Evolutionary conservation across 2,113 vertebrate species (phyloP).

Genomic region (Larimichthys crocea): DNA sequence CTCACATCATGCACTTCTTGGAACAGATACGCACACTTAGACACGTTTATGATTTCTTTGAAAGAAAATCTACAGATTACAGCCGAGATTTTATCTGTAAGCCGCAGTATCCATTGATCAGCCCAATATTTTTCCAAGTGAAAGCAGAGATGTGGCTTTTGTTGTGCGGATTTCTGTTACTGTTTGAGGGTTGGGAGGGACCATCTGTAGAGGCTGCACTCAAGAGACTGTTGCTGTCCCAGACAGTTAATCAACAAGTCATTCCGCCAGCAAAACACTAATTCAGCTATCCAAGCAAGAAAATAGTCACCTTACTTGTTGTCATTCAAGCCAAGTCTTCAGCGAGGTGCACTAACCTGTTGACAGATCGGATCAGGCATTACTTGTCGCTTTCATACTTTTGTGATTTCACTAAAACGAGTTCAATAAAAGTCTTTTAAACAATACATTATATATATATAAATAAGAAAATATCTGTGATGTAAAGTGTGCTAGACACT

Average conservation of each 20-base stretch:
- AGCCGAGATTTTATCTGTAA: conserved; percentile 42
- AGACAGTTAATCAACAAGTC: conserved; percentile 48
- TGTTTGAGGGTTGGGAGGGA: conserved; percentile 18
- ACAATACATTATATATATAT: neutral
- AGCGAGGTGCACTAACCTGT: neutral
- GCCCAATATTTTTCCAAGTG: neutral
- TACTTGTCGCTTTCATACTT: neutral
- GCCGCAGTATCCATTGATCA: neutral
- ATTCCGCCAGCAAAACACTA: conserved; percentile 23
- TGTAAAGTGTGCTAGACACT: neutral
- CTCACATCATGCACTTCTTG: conserved; percentile 49
- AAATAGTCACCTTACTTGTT: neutral
- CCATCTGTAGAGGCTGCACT: conserved; percentile 34
- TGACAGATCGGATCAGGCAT: neutral
- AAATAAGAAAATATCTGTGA: neutral
- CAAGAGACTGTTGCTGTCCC: conserved; percentile 33
- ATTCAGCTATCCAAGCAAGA: conserved; percentile 22
- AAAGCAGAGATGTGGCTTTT: conserved; percentile 16
- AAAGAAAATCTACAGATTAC: conserved; percentile 48
- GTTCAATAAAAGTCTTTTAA: neutral
- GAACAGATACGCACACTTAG: conserved; percentile 54
- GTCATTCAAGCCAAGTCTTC: neutral
- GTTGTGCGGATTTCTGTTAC: conserved; percentile 25
- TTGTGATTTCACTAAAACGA: too few relatives aligned
- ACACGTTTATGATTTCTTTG: conserved; percentile 50